Base-by-base conservation (phyloP, 2,113 vertebrate genomes). In the Menura novaehollandiae region DNA sequence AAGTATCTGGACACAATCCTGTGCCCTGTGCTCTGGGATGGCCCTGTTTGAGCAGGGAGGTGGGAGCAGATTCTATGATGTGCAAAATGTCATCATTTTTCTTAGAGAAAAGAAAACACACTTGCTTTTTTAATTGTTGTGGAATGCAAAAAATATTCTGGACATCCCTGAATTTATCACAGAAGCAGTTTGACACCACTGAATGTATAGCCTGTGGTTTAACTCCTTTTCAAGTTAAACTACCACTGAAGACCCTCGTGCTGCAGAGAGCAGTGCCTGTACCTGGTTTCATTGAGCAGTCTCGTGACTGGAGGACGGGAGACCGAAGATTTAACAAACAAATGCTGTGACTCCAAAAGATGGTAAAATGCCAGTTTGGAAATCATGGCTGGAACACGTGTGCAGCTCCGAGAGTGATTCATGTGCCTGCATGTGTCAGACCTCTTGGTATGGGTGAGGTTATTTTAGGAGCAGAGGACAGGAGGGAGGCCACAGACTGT, bases 321-420 rank as follows among this genome's bases (percentile, higher is more conserved):
- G 58, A 52, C 49, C 44, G 33, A 23, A 58, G 21, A 30, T 91
- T 59, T 55, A 47, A 28, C n/a, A 71, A 85, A 51, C 66, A 39
- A 85, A 60, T 22, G 28, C 69, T 21, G 30, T 2, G 6, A 41
- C 88, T 64, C 33, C 2, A 67, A 64, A 68, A 72, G 59, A 26
- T 66, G 94, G 72, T 79, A 77, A 86, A 91, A 92, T 22, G 9
- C 63, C 43, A 37, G 5, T 88, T 72, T 74, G 72, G 94, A 97
- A 94, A 86, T 62, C 37, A 44, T 86, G 85, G 69, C 75, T 39
- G 37, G 53, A 44, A 52, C 30, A 19, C 0, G 1, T n/a, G 58
- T 30, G 32, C 78, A 73, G 27, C 62, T 83, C 19, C 37, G 20
- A 43, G 74, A 14, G 27, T 86, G 71, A 88, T 74, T 96, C 76